Evolutionary conservation across 53 echinoderm and acorn worm species (phyloP).

Genomic region (Holothuria scabra): DNA sequence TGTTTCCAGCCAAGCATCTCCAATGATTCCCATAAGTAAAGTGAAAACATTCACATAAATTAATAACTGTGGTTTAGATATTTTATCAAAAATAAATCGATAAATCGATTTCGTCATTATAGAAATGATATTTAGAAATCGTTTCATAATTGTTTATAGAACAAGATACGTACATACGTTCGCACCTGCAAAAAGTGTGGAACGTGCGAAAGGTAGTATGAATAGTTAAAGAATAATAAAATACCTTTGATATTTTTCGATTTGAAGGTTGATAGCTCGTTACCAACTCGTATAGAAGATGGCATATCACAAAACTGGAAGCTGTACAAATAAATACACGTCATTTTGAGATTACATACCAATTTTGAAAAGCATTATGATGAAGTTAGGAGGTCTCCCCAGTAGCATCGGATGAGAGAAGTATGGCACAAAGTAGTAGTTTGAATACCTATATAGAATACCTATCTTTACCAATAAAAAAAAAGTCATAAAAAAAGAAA

Average conservation of each 20-base stretch:
- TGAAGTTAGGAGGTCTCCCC: background rate
- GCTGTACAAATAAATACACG: constrained; percentile 1
- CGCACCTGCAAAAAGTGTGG: background rate
- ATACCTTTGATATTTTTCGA: constrained; percentile 23
- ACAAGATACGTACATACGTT: constrained; percentile 8
- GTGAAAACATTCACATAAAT: constrained; percentile 15
- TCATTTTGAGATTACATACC: constrained; percentile 15
- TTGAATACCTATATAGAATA: background rate
- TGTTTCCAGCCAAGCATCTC: constrained; percentile 14
- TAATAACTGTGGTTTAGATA: constrained; percentile 8
- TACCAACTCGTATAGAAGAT: constrained; percentile 16
- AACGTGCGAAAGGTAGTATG: constrained; percentile 12
- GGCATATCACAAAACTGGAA: constrained; percentile 39
- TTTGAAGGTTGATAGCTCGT: constrained; percentile 39
- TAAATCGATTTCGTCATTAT: constrained; percentile 8
- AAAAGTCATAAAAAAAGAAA: background rate
- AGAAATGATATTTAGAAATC: background rate
- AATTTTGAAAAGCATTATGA: too few species aligned
- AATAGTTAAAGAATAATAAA: constrained; percentile 4
- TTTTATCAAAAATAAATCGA: constrained; percentile 2
- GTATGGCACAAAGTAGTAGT: constrained; percentile 10
- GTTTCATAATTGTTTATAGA: constrained; percentile 5
- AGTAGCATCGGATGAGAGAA: background rate
- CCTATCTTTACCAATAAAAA: background rate
- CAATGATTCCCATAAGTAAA: constrained; percentile 30